phyloP scores from a whole-genome alignment of 2,797 vertebrate genomes.

The Siniperca undulata region DNA sequence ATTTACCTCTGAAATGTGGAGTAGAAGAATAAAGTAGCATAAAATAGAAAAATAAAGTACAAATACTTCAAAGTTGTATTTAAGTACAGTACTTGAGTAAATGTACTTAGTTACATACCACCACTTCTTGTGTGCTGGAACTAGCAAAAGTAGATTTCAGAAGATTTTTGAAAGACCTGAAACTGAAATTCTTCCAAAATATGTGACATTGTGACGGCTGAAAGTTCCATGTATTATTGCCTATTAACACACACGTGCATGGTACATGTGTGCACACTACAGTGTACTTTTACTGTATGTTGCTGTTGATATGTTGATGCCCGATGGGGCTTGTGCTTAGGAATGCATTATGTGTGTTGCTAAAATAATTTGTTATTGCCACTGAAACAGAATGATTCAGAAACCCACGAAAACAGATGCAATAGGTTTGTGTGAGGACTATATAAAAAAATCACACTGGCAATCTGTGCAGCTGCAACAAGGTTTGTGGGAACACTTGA shows the following conservation, averaged over 20 bases:
- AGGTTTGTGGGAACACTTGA: conserved; percentile 54
- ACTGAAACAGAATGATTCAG: conserved; percentile 30
- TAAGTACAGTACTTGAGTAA: not conserved
- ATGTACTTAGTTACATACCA: not conserved
- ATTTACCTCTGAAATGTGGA: not conserved
- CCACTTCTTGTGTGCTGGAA: not conserved
- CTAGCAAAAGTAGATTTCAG: not conserved
- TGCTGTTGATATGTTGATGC: conserved; percentile 6
- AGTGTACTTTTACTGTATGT: conserved; percentile 10
- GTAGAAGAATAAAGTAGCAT: not conserved
- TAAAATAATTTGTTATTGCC: conserved; percentile 30
- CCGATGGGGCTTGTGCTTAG: conserved; percentile 31
- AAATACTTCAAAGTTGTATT: not conserved
- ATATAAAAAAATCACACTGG: conserved; percentile 23
- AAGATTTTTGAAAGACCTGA: not conserved
- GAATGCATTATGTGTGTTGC: conserved; percentile 29
- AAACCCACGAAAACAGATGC: conserved; percentile 47
- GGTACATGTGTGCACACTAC: not conserved
- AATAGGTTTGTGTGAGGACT: conserved; percentile 29
- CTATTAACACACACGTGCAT: conserved; percentile 1
- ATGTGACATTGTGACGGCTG: not conserved
- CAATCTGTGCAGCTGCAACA: conserved; percentile 49
- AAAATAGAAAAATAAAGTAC: not conserved
- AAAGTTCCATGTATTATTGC: not conserved
- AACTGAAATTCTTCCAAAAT: not conserved